A percentile compares a stretch with the other conserved stretches of the same genome.
Evolutionary conservation across 1,140 invertebrate species (phyloP).

Genomic region (Dryas iulia): DNA sequence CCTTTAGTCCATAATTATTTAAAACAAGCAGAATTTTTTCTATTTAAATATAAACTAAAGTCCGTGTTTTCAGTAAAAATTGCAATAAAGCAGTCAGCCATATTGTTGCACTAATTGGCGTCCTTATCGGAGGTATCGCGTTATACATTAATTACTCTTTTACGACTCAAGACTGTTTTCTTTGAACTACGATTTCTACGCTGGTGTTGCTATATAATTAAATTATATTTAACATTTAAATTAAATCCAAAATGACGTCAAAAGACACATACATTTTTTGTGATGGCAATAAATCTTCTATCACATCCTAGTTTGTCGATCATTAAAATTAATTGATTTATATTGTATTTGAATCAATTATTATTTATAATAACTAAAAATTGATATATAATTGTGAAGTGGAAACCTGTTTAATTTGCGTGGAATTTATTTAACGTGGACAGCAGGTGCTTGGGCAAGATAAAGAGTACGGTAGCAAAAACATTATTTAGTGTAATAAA

Average conservation of each 20-base stretch:
- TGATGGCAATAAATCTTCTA: neutral
- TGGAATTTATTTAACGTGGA: slow-evolving; percentile 12
- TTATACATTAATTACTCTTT: slow-evolving; percentile 62
- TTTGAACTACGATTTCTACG: slow-evolving; percentile 48
- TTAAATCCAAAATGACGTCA: neutral
- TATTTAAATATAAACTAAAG: neutral
- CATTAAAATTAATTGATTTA: neutral
- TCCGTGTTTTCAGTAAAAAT: slow-evolving; percentile 21
- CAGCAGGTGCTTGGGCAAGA: slow-evolving; percentile 7
- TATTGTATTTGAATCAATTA: neutral
- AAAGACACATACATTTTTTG: neutral
- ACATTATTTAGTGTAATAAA: slow-evolving; percentile 30
- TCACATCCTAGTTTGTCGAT: neutral
- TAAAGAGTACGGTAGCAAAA: slow-evolving; percentile 16
- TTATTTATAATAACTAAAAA: neutral
- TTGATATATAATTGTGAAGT: neutral
- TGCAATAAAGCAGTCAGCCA: slow-evolving; percentile 21
- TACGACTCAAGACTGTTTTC: slow-evolving; percentile 57
- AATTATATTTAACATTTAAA: slow-evolving; percentile 12
- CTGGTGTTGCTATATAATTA: slow-evolving; percentile 39
- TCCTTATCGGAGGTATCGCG: slow-evolving; percentile 55
- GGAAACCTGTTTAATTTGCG: slow-evolving; percentile 5
- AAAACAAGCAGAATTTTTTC: neutral
- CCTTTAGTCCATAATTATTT: neutral
- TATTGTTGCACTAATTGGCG: slow-evolving; percentile 64